phyloP scores from a whole-genome alignment of 2,113 vertebrate genomes.

The Pelvicachromis taeniatus region DNA sequence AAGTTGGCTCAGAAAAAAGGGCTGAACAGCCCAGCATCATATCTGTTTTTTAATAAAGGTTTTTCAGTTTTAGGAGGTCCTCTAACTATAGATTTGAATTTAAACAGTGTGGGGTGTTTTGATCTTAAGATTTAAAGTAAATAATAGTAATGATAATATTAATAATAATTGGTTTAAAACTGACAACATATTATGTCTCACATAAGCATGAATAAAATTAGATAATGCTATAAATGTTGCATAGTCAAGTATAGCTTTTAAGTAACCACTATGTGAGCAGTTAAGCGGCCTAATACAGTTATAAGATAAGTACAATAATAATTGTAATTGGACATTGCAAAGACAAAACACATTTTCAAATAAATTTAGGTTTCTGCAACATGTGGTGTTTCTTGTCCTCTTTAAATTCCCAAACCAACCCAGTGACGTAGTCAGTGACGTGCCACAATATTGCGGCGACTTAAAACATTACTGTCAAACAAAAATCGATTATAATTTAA shows the following conservation, averaged over 20 bases:
- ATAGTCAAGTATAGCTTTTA: not conserved
- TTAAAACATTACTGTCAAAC: not conserved
- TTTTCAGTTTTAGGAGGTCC: not conserved
- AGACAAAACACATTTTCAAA: no score
- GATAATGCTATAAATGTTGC: not conserved
- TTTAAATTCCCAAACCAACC: not conserved
- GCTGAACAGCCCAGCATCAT: not conserved
- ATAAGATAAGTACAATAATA: no score
- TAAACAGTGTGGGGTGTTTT: not conserved
- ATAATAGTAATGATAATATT: accelerated
- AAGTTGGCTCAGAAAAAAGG: not conserved
- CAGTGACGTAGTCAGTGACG: not conserved
- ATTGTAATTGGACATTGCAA: no score
- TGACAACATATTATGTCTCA: not conserved
- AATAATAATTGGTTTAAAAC: not conserved
- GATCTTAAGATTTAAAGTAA: not conserved
- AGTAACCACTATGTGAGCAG: not conserved
- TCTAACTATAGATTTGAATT: not conserved
- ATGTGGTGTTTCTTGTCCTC: no score
- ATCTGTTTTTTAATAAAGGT: not conserved
- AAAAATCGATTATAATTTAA: not conserved
- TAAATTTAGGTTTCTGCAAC: no score
- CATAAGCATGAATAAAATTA: not conserved
- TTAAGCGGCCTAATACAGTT: not conserved
- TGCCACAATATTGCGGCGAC: not conserved